These are phyloP conservation scores for Neodiprion lecontei DNA, from an alignment of 1,140 invertebrate genomes.

Conservation along the genomic window DNA sequence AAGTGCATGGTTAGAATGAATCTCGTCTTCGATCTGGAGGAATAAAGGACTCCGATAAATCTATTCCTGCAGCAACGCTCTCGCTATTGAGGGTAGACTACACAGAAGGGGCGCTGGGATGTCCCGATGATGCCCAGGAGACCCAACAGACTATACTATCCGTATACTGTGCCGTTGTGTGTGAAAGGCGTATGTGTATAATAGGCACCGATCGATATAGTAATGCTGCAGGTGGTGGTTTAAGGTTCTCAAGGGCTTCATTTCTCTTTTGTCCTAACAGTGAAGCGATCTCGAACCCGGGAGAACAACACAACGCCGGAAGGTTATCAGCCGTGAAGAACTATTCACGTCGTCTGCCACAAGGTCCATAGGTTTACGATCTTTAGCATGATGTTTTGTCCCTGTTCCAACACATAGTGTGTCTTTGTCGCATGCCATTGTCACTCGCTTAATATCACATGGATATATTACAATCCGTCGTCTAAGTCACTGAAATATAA, in stretches of 20 bases:
- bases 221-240: background rate
- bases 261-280: conserved; percentile 45
- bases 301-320: conserved; percentile 63
- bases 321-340: conserved; percentile 59
- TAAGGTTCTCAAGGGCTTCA: background rate
- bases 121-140: background rate
- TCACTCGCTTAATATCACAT: too few species aligned
- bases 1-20: background rate
- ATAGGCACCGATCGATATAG: background rate
- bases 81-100: background rate
- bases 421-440: background rate
- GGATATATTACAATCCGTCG: background rate
- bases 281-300: conserved; percentile 67
- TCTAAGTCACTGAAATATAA: conserved; percentile 8
- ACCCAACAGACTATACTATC: background rate
- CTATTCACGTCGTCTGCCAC: conserved; percentile 43
- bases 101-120: background rate
- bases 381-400: conserved; percentile 30
- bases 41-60: background rate
- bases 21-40: background rate
- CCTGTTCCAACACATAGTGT: background rate
- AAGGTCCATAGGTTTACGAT: conserved; percentile 46
- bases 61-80: background rate
- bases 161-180: background rate
- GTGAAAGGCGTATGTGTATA: background rate